These are phyloP conservation scores for Rhopilema esculentum DNA, from an alignment of 30 jellyfish, hydroid and myxozoan genomes.

Conservation along the genomic window DNA sequence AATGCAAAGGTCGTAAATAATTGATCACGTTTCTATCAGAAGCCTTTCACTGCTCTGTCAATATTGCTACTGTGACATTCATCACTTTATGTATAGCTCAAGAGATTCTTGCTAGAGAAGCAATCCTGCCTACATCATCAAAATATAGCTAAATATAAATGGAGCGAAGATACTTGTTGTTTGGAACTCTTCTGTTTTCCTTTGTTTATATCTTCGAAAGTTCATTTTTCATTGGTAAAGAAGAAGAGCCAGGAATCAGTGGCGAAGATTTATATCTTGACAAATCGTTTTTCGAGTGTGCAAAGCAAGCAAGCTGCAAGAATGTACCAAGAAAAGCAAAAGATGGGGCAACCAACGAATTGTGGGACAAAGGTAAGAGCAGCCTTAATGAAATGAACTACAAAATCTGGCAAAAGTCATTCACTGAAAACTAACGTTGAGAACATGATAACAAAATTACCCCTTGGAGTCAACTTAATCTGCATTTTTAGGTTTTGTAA, in stretches of 20 bases:
- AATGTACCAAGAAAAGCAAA: background rate
- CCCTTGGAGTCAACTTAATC: too few species aligned
- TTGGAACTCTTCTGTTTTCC: background rate
- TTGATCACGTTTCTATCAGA: background rate
- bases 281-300: background rate
- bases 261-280: background rate
- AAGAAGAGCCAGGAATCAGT: background rate
- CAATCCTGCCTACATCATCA: background rate
- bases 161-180: background rate
- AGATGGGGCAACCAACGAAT: background rate
- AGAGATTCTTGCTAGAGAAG: background rate
- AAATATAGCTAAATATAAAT: too few species aligned
- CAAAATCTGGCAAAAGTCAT: background rate
- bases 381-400: background rate
- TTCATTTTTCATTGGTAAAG: background rate
- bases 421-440: background rate
- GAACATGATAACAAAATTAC: background rate
- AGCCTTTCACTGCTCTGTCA: background rate
- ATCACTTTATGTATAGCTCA: background rate
- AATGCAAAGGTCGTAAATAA: background rate
- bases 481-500: too few species aligned
- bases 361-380: background rate
- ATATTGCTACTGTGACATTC: background rate
- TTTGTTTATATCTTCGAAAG: background rate
- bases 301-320: background rate